phyloP scores from a whole-genome alignment of 92 coral and sea anemone genomes.

The Metridium senile region DNA sequence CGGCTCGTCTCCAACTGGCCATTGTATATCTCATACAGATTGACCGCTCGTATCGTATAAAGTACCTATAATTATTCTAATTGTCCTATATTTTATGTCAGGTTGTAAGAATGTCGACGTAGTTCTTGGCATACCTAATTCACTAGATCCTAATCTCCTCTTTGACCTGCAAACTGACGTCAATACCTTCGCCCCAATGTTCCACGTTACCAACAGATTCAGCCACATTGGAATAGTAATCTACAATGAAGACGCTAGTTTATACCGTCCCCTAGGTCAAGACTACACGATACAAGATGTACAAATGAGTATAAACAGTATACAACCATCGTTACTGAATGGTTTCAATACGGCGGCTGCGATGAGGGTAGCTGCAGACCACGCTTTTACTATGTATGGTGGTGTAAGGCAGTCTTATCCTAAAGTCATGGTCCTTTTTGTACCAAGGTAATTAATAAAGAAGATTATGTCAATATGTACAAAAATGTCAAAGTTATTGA shows the following conservation, averaged over 20 bases:
- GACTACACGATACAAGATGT: constrained; percentile 4
- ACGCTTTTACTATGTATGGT: constrained; percentile 38
- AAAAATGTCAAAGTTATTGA: too few relatives aligned
- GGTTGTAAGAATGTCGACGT: constrained; percentile 33
- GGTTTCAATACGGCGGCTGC: constrained; percentile 40
- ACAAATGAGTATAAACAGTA: constrained; percentile 7
- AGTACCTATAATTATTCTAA: too few relatives aligned
- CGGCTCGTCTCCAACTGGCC: too few relatives aligned
- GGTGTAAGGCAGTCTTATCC: constrained; percentile 41
- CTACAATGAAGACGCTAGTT: constrained; percentile 26
- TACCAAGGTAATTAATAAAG: constrained; percentile 23
- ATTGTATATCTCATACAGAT: too few relatives aligned
- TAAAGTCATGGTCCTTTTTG: constrained; percentile 36
- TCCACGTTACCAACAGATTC: constrained; percentile 11
- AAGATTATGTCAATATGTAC: too few relatives aligned
- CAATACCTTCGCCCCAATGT: constrained; percentile 15
- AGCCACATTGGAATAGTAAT: constrained; percentile 35
- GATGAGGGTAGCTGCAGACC: constrained; percentile 42
- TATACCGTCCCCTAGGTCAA: constrained; percentile 24
- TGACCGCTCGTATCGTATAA: too few relatives aligned
- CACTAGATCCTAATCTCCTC: neutral
- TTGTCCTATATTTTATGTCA: too few relatives aligned
- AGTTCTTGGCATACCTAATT: constrained; percentile 40
- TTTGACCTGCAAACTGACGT: constrained; percentile 3
- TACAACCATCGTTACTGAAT: neutral